Conservation (phyloP, 2,888 invertebrate species). For the Pocota personata region DNA sequence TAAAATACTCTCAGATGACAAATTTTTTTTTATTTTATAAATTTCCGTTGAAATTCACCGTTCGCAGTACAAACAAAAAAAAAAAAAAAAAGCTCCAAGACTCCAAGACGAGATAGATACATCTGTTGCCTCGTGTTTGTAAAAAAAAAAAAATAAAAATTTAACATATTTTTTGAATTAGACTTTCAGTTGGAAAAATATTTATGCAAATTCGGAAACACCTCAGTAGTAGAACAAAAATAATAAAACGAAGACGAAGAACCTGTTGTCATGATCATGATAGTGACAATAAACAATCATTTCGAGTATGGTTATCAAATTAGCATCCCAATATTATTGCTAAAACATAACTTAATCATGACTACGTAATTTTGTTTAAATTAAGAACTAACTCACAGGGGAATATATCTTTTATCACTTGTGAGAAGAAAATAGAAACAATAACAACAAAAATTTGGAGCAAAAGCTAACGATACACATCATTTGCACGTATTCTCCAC, state of each 20-base stretch:
- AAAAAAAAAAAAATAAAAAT: background rate
- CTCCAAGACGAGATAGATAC: background rate
- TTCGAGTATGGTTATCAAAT: constrained; percentile 10
- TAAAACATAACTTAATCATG: constrained; percentile 1
- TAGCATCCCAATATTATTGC: background rate
- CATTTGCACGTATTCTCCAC: constrained; percentile 23
- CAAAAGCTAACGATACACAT: constrained; percentile 31
- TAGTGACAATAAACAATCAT: background rate
- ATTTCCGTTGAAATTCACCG: constrained; percentile 9
- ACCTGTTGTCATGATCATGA: constrained; percentile 14
- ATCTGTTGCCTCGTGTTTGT: constrained; percentile 3
- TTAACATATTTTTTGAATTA: constrained; percentile 32
- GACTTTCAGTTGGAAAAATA: constrained; percentile 19
- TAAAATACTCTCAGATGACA: constrained; percentile 47
- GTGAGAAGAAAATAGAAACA: constrained; percentile 1
- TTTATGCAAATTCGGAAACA: constrained; percentile 41
- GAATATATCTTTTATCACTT: constrained; percentile 23
- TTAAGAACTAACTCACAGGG: background rate
- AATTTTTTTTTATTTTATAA: constrained; percentile 20
- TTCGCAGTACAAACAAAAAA: background rate
- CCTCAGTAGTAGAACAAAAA: background rate
- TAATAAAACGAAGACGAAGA: background rate
- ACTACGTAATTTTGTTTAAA: constrained; percentile 8
- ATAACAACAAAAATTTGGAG: constrained; percentile 17
- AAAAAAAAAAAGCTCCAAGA: background rate